Evolutionary conservation across 2,113 vertebrate genomes (phyloP).

Genomic region (Engraulis encrasicolus): DNA sequence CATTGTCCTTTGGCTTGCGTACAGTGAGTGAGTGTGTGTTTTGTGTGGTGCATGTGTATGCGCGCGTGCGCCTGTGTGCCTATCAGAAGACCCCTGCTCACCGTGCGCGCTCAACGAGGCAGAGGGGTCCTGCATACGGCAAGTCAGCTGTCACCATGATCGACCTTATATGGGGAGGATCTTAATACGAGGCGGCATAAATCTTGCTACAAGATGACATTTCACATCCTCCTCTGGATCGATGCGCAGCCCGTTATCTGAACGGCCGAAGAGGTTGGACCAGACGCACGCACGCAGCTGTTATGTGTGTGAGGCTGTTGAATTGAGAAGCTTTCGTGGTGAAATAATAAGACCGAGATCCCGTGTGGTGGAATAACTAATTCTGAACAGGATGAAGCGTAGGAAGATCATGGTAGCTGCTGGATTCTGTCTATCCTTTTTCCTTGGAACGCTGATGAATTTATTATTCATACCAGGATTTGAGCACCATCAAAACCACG

Average conservation of each 20-base stretch:
- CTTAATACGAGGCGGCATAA: conserved; percentile 40
- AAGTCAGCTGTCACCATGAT: conserved; percentile 56
- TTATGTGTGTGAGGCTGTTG: conserved; percentile 44
- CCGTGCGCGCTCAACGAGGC: conserved; percentile 36
- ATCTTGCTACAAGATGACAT: conserved; percentile 52
- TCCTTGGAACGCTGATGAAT: conserved; percentile 83
- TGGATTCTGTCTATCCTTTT: conserved; percentile 82
- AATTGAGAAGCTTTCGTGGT: conserved; percentile 43
- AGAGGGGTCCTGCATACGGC: conserved; percentile 38
- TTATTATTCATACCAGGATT: conserved; percentile 82
- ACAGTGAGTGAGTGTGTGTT: not conserved
- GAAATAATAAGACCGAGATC: conserved; percentile 47
- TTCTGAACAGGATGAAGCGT: conserved; percentile 76
- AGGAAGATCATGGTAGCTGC: conserved; percentile 78
- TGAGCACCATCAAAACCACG: conserved; percentile 67
- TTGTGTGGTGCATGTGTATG: too few relatives aligned
- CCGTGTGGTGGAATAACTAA: conserved; percentile 41
- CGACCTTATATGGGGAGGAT: conserved; percentile 55
- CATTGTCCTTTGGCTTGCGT: conserved; percentile 39
- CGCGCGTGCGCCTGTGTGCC: conserved; percentile 31
- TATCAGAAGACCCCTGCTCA: conserved; percentile 40
- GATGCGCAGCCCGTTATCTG: conserved; percentile 34
- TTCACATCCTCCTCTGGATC: conserved; percentile 40
- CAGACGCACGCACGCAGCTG: conserved; percentile 42
- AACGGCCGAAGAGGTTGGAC: conserved; percentile 38